Percentiles rank a stretch among this genome's conserved stretches.
These are phyloP conservation scores for Pandemis corylana DNA, from an alignment of 2,888 invertebrate genomes.

Conservation along the genomic window DNA sequence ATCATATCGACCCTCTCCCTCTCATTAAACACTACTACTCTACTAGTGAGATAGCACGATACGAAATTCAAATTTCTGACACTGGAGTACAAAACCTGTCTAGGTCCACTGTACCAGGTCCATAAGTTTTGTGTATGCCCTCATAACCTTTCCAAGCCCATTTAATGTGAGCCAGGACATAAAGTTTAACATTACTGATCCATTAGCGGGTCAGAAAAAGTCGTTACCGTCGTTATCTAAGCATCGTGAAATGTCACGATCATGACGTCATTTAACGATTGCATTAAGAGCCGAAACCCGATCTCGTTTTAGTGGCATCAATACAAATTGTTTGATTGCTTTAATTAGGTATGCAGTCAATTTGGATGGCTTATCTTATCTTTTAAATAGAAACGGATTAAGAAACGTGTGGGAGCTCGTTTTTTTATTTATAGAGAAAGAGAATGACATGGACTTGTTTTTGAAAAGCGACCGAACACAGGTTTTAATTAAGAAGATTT, in stretches of 20 bases:
- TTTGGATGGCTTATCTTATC: constrained; percentile 14
- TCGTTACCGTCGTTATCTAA: constrained; percentile 50
- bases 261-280: constrained; percentile 53
- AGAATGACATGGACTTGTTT: not conserved
- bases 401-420: not conserved
- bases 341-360: not conserved
- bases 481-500: too few species aligned
- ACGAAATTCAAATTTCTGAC: too few species aligned
- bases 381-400: constrained; percentile 5
- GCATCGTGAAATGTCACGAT: constrained; percentile 54
- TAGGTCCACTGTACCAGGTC: not conserved
- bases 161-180: not conserved
- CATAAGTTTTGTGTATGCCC: not conserved
- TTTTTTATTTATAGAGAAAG: not conserved
- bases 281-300: constrained; percentile 22
- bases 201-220: constrained; percentile 51
- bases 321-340: constrained; percentile 35
- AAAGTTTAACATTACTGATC: constrained; percentile 34
- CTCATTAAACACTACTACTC: too few species aligned
- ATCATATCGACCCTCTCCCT: too few species aligned
- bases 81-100: not conserved
- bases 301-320: constrained; percentile 19
- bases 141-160: not conserved
- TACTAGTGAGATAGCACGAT: too few species aligned
- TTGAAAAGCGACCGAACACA: too few species aligned